Base-by-base conservation (phyloP, 1,140 invertebrate species). In the Wasmannia auropunctata region DNA sequence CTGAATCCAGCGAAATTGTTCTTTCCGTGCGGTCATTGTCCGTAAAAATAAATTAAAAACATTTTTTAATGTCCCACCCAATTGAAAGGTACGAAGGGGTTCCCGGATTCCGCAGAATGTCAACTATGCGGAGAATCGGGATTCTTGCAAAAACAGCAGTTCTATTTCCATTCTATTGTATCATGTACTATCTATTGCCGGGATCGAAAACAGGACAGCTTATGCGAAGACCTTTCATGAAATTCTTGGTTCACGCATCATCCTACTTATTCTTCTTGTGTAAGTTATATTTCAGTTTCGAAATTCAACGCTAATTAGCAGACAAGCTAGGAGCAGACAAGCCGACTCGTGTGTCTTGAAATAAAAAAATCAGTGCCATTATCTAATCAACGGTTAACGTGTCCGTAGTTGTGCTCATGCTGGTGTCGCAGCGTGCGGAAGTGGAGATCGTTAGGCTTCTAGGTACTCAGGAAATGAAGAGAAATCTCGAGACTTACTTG, bases 211-310 rank as follows among this genome's bases (percentile, higher is more conserved):
- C 96, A 28, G 98, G 98, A 0, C 96, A 96, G 91, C 95, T 98
- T 3, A 97, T 99, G 96, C 96, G 97, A 86, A 98, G 98, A 91
- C 98, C 98, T 0, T 99, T 99, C 93, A 98, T 99, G 97, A 99
- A 99, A 94, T 99, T 99, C 94, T 96, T 99, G 84, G 97, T 98
- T 80, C 98, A 99, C 92, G 98, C 98, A 0, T 97, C 98, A 0
- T 98, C 98, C 19, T 99, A 99, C 94, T 95, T 98, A 54, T 98
- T 98, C 95, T 99, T 99, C 94, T 95, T 99, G 58, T 95, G 98
- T 98, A 93, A 96, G 97, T 96, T 89, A 19, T 16, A 62, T 79
- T 83, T 37, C 25, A 16, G 25, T 37, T 31, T 81, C 14, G 3
- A 43, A n/a, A 28, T 2, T 46, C 14, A 37, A 37, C 16, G 31